Base-by-base conservation (phyloP, 2,888 invertebrate species). In the Gerris lacustris region DNA sequence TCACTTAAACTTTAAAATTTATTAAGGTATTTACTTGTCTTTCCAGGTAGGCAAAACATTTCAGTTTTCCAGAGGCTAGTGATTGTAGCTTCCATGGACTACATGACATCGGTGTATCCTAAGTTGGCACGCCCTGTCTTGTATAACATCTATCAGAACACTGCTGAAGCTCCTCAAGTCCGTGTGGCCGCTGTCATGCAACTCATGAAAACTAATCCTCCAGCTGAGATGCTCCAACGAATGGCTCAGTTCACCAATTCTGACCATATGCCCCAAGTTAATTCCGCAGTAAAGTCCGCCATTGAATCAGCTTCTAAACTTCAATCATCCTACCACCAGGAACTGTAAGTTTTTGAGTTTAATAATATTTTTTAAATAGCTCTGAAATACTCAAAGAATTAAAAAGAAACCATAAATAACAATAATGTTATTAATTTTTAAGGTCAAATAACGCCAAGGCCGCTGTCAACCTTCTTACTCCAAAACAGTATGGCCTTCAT, bases 201-300 rank as follows among this genome's bases (percentile, higher is more conserved):
- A 69, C 79, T 90, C 73, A 86, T 88, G 81, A 82, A 81, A 76
- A 82, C 86, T 15, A 81, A 82, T 66, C 89, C 89, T 45, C 83
- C 86, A 11, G 79, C 82, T 44, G 81, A 81, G 15, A 86, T 89
- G 84, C 84, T 90, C 77, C 86, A 87, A 80, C 82, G 85, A 55
- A 88, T 90, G 86, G 90, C 90, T 45, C 82, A 84, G 76, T 85
- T 85, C 81, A 89, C 88, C 15, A 83, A 87, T 74, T 72, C 47
- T 44, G 90, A 90, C 77, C 82, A 82, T 31, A 86, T 84, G 78
- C 80, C 84, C 68, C 84, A 88, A 64, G 88, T 90, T 0, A 86
- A 86, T 74, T 82, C 88, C 71, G 86, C 84, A 18, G 84, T 89
- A 7, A 87, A 86, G 77, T 84, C 85, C 31, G 81, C 82, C 18